Base-by-base conservation (phyloP, 1,140 invertebrate species). In the Sinella curviseta region DNA sequence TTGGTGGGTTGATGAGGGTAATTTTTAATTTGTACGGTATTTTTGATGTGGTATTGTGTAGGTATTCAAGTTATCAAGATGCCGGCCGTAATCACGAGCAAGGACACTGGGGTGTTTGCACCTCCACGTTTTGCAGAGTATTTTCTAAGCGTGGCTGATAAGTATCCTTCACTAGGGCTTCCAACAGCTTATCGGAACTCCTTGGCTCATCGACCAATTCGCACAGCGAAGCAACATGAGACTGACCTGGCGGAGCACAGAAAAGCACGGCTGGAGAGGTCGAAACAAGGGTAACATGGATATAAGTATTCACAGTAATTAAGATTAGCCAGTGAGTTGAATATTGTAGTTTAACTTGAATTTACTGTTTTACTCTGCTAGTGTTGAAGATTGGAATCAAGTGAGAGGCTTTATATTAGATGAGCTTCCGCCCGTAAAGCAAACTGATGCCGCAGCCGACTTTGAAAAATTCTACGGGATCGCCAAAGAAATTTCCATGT, bases 401-500 rank as follows among this genome's bases (percentile, higher is more conserved):
- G 70, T 78, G 1, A 74, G 55, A 74, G 39, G 67, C 14, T 78
- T 74, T 28, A 35, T 78, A n/a, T 26, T 78, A 1, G 55, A 74
- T 24, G 31, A 16, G 0, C 55, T 74, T 24, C 70, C 39, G 12
- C 30, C 20, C 3, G 70, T 70, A 17, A 78, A 78, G n/a, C 70
- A 34, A 24, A 67, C 39, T 17, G 70, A 34, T 36, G 78, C 30
- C 26, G 14, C 28, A 54, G 73, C 24, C n/a, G 77, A 78, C n/a
- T 55, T 60, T 57, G 77, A 78, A 1, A 78, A 78, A 39, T 75
- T 79, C 33, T 79, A 65, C 65, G 73, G 20, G 30, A 39, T 78
- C 54, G 77, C 77, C 24, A 78, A 74, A 57, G 67, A 74, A 1
- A 33, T 78, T 31, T 20, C 77, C 20, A 54, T 12, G 30, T 48